These are phyloP conservation scores for Hydropsyche betteni DNA, from an alignment of 2,888 invertebrate genomes.

Conservation along the genomic window DNA sequence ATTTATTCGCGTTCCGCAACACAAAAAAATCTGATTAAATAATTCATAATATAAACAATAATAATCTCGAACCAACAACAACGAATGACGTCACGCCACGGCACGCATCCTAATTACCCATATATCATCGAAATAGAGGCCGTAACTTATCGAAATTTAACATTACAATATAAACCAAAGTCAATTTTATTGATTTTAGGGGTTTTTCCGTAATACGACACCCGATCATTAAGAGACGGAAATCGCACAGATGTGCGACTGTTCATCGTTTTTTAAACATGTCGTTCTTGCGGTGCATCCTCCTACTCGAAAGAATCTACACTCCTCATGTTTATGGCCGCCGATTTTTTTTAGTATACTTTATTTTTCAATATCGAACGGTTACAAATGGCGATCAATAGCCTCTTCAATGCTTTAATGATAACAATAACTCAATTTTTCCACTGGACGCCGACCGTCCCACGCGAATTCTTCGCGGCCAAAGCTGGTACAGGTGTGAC, in stretches of 20 bases:
- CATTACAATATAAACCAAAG: background rate
- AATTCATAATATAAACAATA: no score
- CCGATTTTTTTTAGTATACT: background rate
- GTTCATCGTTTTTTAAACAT: background rate
- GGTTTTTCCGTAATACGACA: conserved; percentile 23
- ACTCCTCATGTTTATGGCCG: conserved; percentile 1
- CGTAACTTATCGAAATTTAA: background rate
- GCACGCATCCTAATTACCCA: no score
- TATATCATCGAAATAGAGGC: no score
- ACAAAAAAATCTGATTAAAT: no score
- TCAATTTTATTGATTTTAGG: background rate
- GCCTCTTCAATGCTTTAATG: conserved; percentile 29
- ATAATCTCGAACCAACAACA: no score
- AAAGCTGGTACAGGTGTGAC: conserved; percentile 14
- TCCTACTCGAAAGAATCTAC: conserved; percentile 6
- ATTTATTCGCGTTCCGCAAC: no score
- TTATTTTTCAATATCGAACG: conserved; percentile 15
- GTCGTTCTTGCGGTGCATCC: background rate
- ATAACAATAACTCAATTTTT: conserved; percentile 33
- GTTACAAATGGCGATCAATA: conserved; percentile 29
- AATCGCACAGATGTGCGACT: conserved; percentile 11
- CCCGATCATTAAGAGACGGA: conserved; percentile 1
- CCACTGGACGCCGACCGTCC: conserved; percentile 21
- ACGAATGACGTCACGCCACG: no score
- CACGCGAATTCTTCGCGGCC: conserved; percentile 30